Conservation (phyloP, 92 coral and sea anemone genomes). For the Parazoanthus atlanticus region DNA sequence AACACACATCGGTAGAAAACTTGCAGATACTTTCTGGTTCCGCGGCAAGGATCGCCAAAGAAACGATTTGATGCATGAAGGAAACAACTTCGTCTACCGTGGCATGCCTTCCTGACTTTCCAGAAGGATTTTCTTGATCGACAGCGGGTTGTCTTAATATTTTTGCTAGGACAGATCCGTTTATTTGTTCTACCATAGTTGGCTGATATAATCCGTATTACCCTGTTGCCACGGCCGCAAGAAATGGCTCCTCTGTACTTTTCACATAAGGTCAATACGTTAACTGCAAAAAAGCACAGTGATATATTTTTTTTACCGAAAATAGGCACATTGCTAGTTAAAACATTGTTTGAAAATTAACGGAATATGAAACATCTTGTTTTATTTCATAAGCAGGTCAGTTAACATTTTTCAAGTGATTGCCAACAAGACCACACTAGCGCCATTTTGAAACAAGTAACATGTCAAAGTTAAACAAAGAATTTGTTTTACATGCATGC, state of each 20-base stretch:
- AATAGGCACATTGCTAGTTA: neutral
- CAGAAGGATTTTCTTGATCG: neutral
- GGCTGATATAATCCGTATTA: constrained; percentile 21
- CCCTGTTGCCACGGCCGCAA: constrained; percentile 15
- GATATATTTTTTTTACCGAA: no score
- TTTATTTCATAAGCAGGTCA: neutral
- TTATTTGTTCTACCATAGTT: constrained; percentile 20
- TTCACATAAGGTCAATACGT: constrained; percentile 2
- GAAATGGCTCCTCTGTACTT: neutral
- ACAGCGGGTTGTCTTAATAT: constrained; percentile 21
- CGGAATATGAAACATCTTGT: neutral
- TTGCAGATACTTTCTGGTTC: constrained; percentile 22
- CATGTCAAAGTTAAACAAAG: no score
- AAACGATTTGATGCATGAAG: constrained; percentile 21
- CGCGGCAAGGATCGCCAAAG: constrained; percentile 42
- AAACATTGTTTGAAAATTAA: no score
- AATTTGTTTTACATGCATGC: no score
- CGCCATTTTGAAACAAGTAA: no score
- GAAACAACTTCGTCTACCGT: constrained; percentile 22
- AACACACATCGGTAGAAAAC: constrained; percentile 31
- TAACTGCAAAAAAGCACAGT: neutral
- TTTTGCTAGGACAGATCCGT: neutral
- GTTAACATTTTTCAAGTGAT: neutral
- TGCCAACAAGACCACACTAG: no score
- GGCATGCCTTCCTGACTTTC: constrained; percentile 17